Base-by-base conservation (phyloP, 2,888 invertebrate species). In the Brachypalpus laphriformis region DNA sequence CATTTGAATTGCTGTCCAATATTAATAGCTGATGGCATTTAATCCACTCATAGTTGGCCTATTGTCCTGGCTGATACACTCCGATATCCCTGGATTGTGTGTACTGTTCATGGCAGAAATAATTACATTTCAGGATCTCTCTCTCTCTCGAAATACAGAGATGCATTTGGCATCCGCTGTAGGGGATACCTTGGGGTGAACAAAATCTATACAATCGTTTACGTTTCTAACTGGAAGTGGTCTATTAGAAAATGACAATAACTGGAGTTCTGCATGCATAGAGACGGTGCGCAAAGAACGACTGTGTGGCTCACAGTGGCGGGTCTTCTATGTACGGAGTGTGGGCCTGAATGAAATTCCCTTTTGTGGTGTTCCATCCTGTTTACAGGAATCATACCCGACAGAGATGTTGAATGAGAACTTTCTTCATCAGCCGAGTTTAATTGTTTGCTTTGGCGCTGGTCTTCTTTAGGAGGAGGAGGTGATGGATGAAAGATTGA, bases 11-110 rank as follows among this genome's bases (percentile, higher is more conserved):
- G 56, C 37, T 72, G 40, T 28, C 57, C 65, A 71, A 59, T 72
- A 83, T 63, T 78, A 78, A 82, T 82, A 47, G 68, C 82, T 78
- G 59, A 72, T 63, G 65, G 72, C 78, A 68, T 78, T 82, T 72
- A 78, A 72, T 78, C 78, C 74, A 56, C 78, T 57, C 72, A 63
- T 49, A 78, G 72, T 61, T 78, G 61, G 74, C 74, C 78, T 68
- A 57, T 63, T 78, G 74, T 83, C 61, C 74, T 68, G 28, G 1
- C 59, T 40, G 45, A 57, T 45, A 72, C 37, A 77, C 61, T 72
- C 49, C 59, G 37, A 66, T 76, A 45, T 11, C 42, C 0, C 7
- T 4, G 20, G 63, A 16, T 14, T 45, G 22, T 66, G 34, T 59
- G 28, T 20, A 40, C 49, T 56, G 66, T 40, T 70, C 28, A 42